A percentile compares a stretch with the other conserved stretches of the same genome.
phyloP scores from a whole-genome alignment of 2,888 invertebrate species.

The Leucoma salicis region DNA sequence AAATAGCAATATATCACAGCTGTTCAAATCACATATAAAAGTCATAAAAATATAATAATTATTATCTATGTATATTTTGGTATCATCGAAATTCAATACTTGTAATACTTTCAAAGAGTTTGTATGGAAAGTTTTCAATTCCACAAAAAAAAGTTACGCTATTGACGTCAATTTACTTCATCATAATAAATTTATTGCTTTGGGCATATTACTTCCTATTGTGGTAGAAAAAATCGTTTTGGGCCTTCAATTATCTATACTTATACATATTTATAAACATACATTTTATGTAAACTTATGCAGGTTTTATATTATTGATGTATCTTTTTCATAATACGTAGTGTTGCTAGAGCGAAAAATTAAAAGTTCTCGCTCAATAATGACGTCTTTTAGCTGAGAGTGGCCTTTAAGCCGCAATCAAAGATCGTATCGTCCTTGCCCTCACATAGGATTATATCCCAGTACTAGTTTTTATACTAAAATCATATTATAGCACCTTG shows the following conservation, averaged over 20 bases:
- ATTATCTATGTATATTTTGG: conserved; percentile 22
- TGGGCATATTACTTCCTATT: conserved; percentile 32
- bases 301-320: conserved; percentile 26
- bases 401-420: no score
- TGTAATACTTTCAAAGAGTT: conserved; percentile 31
- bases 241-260: conserved; percentile 24
- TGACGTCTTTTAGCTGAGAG: no score
- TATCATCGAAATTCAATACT: conserved; percentile 25
- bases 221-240: conserved; percentile 26
- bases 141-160: conserved; percentile 33
- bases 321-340: no score
- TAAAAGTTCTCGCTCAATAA: no score
- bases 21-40: conserved; percentile 9
- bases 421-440: no score
- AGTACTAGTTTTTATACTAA: no score
- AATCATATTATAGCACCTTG: no score
- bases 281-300: neutral
- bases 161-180: conserved; percentile 38
- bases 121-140: conserved; percentile 34
- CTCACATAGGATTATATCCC: no score
- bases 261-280: conserved; percentile 30
- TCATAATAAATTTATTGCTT: conserved; percentile 40
- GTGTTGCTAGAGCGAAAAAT: no score
- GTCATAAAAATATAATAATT: conserved; percentile 14
- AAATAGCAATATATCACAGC: neutral